phyloP scores from a whole-genome alignment of 1,140 invertebrate genomes.

The Lordiphosa clarofinis region DNA sequence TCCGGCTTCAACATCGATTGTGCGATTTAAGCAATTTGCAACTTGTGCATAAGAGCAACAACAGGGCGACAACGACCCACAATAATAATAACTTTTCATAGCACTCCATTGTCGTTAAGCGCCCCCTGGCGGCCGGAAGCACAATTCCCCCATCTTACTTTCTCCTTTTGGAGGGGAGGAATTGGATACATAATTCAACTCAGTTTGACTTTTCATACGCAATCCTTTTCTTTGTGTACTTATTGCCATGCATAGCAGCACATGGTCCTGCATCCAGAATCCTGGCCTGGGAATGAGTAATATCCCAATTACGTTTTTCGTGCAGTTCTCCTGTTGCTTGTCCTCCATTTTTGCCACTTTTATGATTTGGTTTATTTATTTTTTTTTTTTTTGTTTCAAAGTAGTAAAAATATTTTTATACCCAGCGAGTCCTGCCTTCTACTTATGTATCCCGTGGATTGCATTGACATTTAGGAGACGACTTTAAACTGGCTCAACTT shows the following conservation, averaged over 20 bases:
- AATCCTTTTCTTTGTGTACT: constrained; percentile 7
- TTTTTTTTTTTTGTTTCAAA: constrained; percentile 32
- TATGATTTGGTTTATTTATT: constrained; percentile 17
- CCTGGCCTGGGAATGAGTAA: constrained; percentile 32
- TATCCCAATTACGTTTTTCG: constrained; percentile 42
- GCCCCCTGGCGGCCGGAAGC: constrained; percentile 13
- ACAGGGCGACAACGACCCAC: constrained; percentile 29
- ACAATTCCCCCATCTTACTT: neutral
- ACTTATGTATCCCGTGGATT: neutral
- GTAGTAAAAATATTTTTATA: constrained; percentile 43
- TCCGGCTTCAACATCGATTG: constrained; percentile 31
- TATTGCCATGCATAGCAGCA: neutral
- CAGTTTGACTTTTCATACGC: constrained; percentile 15
- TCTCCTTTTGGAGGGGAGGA: neutral
- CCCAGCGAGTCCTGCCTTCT: constrained; percentile 1
- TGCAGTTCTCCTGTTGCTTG: constrained; percentile 46
- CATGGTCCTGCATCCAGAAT: neutral
- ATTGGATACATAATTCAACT: constrained; percentile 1
- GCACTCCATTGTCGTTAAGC: constrained; percentile 49
- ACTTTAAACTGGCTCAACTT: constrained; percentile 20
- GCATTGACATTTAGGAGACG: constrained; percentile 19
- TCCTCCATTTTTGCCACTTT: constrained; percentile 1
- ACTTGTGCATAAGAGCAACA: constrained; percentile 23
- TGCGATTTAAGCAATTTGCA: constrained; percentile 62
- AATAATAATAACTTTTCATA: constrained; percentile 72